Evolutionary conservation across 2,888 invertebrate species (phyloP), one percentile per base, ranked within the genome.

Genomic region (Ligdia adustata): DNA sequence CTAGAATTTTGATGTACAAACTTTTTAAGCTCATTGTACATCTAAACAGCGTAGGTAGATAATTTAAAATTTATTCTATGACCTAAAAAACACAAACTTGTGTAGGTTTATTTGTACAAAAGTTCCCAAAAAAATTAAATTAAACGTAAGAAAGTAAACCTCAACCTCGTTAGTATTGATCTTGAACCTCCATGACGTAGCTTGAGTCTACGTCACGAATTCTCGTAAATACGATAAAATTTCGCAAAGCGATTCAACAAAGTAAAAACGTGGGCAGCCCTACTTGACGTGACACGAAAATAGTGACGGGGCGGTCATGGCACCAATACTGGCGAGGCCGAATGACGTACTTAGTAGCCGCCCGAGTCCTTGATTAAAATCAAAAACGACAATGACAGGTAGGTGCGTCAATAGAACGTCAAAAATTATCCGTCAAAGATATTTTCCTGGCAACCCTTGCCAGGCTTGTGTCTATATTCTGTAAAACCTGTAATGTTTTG

Each of bases 271-370:
- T 31, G 9, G 39, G 42, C 42, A 51, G 42, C 48, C 52, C 56
- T 56, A 44, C 50, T 43, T 75, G 75, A 76, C 57, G 63, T 51
- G 46, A 48, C 62, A 74, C 82, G 75, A 79, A 75, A 75, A 73
- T 70, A 72, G 63, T 69, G 69, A 65, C 56, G 50, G 41, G 35
- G 49, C 70, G 68, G 59, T 72, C 75, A 70, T 74, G 75, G 72
- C 80, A 77, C 71, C 74, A 71, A 77, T 75, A 72, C 60, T 61
- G n/a, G 55, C 65, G 66, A 71, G 68, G 66, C 69, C 64, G 62
- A 51, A 47, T 72, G 72, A 71, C 70, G 68, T 62, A n/a, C n/a
- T n/a, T n/a, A n/a, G n/a, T n/a, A 52, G 61, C 37, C 54, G 57
- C 55, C 52, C 57, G 57, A 68, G 75, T 76, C 75, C 79, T 77